These are phyloP conservation scores for Morinoia aosen DNA, from an alignment of 2,888 invertebrate species.

Conservation along the genomic window DNA sequence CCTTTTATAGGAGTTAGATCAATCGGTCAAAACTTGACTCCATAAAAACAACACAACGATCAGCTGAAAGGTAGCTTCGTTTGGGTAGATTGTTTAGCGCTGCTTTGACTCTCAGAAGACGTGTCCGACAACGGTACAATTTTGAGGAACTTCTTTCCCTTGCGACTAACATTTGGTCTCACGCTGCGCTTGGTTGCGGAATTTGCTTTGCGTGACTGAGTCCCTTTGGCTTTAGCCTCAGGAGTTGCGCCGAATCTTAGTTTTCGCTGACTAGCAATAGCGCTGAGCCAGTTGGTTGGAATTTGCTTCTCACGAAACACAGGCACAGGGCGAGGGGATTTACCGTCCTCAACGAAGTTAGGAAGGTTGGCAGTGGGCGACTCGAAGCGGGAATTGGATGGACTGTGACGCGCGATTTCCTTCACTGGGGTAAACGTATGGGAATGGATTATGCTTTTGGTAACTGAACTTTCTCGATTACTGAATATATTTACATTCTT, in stretches of 20 bases:
- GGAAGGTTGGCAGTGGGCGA: slow-evolving; percentile 66
- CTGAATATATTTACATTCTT: not conserved
- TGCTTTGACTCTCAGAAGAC: not conserved
- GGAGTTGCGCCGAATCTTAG: slow-evolving; percentile 7
- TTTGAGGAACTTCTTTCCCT: slow-evolving; percentile 23
- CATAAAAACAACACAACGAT: not conserved
- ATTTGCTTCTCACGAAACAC: slow-evolving; percentile 43
- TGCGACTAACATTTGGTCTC: not conserved
- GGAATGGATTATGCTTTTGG: not conserved
- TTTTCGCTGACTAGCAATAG: not conserved
- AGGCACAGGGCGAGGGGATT: slow-evolving; percentile 62
- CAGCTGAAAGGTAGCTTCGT: slow-evolving; percentile 3
- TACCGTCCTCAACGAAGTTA: slow-evolving; percentile 63
- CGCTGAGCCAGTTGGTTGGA: slow-evolving; percentile 34
- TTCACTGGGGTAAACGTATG: slow-evolving; percentile 13
- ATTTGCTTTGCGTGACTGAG: not conserved
- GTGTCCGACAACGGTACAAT: slow-evolving; percentile 20
- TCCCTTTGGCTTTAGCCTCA: not conserved
- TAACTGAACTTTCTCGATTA: not conserved
- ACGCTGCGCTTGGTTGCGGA: not conserved
- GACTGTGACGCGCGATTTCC: not conserved
- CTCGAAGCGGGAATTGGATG: slow-evolving; percentile 45
- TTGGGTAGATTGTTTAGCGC: not conserved
- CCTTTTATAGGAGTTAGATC: not conserved
- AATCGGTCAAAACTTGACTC: not conserved